Base-by-base conservation (phyloP, 1,140 invertebrate genomes). In the Hirudo medicinalis region DNA sequence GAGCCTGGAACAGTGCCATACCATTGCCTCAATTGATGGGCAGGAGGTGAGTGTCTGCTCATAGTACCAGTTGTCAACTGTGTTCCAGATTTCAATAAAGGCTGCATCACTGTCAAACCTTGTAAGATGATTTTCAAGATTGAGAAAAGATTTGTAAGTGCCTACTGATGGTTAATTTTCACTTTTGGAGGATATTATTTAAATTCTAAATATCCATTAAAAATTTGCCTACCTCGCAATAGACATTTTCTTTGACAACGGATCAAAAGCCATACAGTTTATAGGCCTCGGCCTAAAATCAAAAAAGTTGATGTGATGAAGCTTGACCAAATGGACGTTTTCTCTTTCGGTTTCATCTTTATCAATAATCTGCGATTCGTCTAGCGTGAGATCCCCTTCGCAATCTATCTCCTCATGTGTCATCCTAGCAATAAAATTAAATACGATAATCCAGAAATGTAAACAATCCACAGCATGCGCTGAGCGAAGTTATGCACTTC, bases 231-330 rank as follows among this genome's bases (percentile, higher is more conserved):
- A 63, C 57, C 57, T 63, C 22, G 57, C 22, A 63, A 63, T 32
- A 32, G 13, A 0, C 57, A 63, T 25, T 63, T 32, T 63, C 15
- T 63, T 63, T 8, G 57, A 25, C 57, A 25, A 25, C 1, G 22
- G 29, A 63, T 63, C 57, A 63, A 63, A 63, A 1, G 57, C 57
- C 57, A 63, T 63, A 11, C 57, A 63, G 29, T 63, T 63, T 22
- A 63, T 63, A 13, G 57, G 57, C 29, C 29, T 63, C 20, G 57
- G 57, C 11, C 22, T 63, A 63, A 63, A 63, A 63, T 63, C 57
- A n/a, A 63, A 63, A 32, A 63, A 63, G 22, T 63, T 32, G 20
- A 63, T 15, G 29, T 63, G 57, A 22, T 63, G 57, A n/a, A 63
- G 57, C 15, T 22, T 63, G 43, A 49, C 15, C 43, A 49, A 49